Evolutionary conservation across 2,113 vertebrate genomes (phyloP), one percentile per base, ranked within the genome.

Genomic region (Triplophysa tibetana): DNA sequence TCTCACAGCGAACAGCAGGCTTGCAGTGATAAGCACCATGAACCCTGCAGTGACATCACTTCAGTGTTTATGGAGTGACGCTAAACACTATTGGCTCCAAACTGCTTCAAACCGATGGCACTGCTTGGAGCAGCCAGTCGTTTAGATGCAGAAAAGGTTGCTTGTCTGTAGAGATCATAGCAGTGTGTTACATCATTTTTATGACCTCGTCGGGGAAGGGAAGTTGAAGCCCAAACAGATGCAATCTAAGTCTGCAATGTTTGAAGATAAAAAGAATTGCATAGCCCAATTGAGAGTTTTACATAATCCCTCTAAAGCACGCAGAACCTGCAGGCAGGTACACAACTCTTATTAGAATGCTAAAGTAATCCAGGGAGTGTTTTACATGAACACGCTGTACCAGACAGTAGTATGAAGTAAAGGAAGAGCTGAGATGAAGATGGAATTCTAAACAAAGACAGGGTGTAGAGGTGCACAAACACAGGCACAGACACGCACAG

Each of bases 291-390:
- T 38, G 29, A 84, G 80, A 73, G 76, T 29, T 48, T 78, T 78
- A 56, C 67, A 66, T 81, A 66, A 84, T 72, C 56, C 58, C 17
- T 50, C 7, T 64, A 43, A 78, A 78, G 69, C 54, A 75, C 26
- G 16, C 43, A 65, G 24, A 65, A 61, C 24, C 43, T 29, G 66
- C 68, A 58, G 61, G 43, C 54, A 81, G 63, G 79, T 78, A 81
- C 74, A 41, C 69, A 74, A 29, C 41, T 38, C 54, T 78, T 43
- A 84, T 81, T 78, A 78, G 63, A 74, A 84, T 74, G 33, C 69
- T 81, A 62, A 50, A 56, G 13, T 69, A 73, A 73, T 52, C 24
- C 67, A 72, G 21, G 48, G 79, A 84, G 29, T 77, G 74, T 70
- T 70, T 77, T 70, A 77, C 60, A 74, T 68, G 65, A 65, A 54